phyloP scores from a whole-genome alignment of 2,113 vertebrate species.

The Pampusana beccarii region DNA sequence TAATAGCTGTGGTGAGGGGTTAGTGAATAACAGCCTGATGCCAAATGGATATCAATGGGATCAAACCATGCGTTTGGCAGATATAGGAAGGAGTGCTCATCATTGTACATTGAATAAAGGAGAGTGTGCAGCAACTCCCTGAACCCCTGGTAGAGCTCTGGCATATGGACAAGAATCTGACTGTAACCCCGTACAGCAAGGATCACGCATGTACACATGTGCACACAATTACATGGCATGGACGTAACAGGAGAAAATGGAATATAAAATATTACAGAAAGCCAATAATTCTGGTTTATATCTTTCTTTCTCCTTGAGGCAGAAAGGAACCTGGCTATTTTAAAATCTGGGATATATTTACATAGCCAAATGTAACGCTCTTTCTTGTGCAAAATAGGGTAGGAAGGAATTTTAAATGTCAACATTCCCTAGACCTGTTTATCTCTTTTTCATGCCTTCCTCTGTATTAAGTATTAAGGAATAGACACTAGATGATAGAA shows the following conservation, averaged over 20 bases:
- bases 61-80: constrained; percentile 41
- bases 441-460: constrained; percentile 1
- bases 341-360: constrained; percentile 60
- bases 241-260: constrained; percentile 58
- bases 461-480: not conserved
- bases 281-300: constrained; percentile 66
- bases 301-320: constrained; percentile 60
- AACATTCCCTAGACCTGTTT: constrained; percentile 40
- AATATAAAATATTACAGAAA: constrained; percentile 69
- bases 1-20: constrained; percentile 27
- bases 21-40: constrained; percentile 17
- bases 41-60: constrained; percentile 52
- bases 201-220: constrained; percentile 61
- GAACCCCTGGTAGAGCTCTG: constrained; percentile 32
- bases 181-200: constrained; percentile 52
- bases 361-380: constrained; percentile 44
- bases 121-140: not conserved
- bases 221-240: constrained; percentile 62
- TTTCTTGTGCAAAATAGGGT: constrained; percentile 41
- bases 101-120: constrained; percentile 17
- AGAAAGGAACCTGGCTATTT: constrained; percentile 61
- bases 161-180: constrained; percentile 29
- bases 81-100: constrained; percentile 21
- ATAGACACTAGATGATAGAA: not conserved
- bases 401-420: constrained; percentile 56